Evolutionary conservation across 1,140 invertebrate species (phyloP), one percentile per base, ranked within the genome.

Genomic region (Rhopalosiphum padi): DNA sequence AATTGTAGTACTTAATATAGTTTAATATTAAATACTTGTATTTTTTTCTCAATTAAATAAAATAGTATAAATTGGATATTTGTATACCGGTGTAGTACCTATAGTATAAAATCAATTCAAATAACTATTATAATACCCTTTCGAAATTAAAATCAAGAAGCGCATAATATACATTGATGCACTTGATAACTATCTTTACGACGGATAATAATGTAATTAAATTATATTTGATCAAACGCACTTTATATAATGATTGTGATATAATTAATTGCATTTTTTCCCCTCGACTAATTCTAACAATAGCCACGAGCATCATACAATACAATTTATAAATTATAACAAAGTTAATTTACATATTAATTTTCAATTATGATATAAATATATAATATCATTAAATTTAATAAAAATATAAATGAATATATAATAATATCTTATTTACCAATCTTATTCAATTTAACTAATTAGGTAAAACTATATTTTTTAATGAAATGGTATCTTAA

Each of bases 91-190:
- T 83, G 35, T 37, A 85, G 2, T 43, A 30, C 22, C 37, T 85
- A 46, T 46, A 30, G 21, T 53, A 22, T 37, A 46, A 88, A 46
- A 88, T 88, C 18, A 86, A 48, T 48, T n/a, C 2, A 51, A 51
- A 51, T 51, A 51, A 87, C 30, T n/a, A 51, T 7, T 48, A 43
- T 55, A 89, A 55, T 89, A 89, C 35, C 88, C 35, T 89, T 53
- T 41, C 22, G 35, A 41, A 55, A 88, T 88, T 51, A 88, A 51
- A 86, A 89, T 25, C 35, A 89, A 89, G 48, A 89, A 89, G 35
- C 55, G 89, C 37, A 90, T 90, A 68, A 60, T 89, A 60, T 89
- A 53, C 88, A 89, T 37, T 53, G 86, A 87, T 89, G 53, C 37
- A 46, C 55, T 90, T 60, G 2, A 90, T 22, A 90, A 68, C 25